phyloP scores from a whole-genome alignment of 2,113 vertebrate species.

The Macquaria ambigua region DNA sequence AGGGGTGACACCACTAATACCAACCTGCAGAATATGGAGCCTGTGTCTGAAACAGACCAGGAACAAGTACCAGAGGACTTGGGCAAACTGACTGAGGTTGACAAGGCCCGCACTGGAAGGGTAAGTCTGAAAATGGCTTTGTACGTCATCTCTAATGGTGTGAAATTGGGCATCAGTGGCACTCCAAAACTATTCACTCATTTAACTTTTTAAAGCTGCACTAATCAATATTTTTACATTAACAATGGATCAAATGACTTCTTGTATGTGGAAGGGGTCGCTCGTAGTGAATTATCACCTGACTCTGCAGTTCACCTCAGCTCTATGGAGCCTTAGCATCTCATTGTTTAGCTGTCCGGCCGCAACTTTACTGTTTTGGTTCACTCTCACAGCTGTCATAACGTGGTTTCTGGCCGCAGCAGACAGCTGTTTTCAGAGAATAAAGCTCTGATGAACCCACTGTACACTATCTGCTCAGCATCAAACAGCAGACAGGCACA shows the following conservation, averaged over 20 bases:
- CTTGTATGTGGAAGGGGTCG: too few species aligned
- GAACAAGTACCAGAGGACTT: constrained; percentile 83
- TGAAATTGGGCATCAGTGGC: not conserved
- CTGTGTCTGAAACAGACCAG: constrained; percentile 81
- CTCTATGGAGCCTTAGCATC: too few species aligned
- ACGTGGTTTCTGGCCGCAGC: not conserved
- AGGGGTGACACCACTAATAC: constrained; percentile 86
- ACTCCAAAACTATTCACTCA: not conserved
- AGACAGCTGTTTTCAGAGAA: not conserved
- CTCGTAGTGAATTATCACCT: too few species aligned
- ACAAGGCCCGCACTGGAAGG: constrained; percentile 86
- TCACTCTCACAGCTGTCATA: not conserved
- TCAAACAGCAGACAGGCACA: not conserved
- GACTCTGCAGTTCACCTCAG: too few species aligned
- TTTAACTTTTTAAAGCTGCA: not conserved
- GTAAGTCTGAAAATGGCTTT: constrained; percentile 71
- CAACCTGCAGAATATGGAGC: constrained; percentile 86
- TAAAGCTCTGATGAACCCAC: too few species aligned
- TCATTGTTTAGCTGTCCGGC: not conserved
- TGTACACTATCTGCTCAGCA: not conserved
- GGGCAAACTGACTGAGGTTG: constrained; percentile 85
- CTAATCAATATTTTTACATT: not conserved
- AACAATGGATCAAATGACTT: too few species aligned
- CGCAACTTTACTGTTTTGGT: not conserved
- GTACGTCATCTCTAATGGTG: not conserved